phyloP scores from a whole-genome alignment of 2,113 vertebrate species.

The Vanacampus margaritifer region DNA sequence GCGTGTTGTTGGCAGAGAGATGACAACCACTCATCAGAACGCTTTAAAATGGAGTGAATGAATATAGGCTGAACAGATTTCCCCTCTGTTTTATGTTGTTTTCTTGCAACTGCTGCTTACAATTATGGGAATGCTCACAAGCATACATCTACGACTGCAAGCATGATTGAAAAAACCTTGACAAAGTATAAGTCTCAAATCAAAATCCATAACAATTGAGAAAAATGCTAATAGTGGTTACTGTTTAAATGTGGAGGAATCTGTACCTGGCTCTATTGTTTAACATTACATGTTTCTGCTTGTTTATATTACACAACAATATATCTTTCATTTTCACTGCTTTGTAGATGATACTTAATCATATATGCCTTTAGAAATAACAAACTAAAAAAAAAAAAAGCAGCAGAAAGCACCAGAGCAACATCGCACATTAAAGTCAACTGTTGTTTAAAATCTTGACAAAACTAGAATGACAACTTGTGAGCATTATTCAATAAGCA shows the following conservation, averaged over 20 bases:
- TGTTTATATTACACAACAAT: no score
- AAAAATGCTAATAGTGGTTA: neutral
- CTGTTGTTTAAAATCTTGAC: neutral
- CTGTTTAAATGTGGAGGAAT: no score
- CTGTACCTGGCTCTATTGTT: no score
- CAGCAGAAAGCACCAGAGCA: neutral
- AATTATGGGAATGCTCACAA: slow-evolving; percentile 46
- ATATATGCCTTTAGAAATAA: no score
- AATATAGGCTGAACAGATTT: slow-evolving; percentile 44
- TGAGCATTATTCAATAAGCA: neutral
- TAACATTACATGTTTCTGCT: no score
- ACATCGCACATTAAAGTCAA: neutral
- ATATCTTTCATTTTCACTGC: no score
- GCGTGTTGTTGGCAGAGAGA: slow-evolving; percentile 40
- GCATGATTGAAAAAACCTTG: slow-evolving; percentile 9
- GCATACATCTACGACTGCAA: slow-evolving; percentile 21
- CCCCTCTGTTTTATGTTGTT: slow-evolving; percentile 53
- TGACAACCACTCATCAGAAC: slow-evolving; percentile 54
- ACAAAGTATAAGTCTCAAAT: neutral
- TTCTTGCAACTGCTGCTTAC: slow-evolving; percentile 52
- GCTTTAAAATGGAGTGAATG: slow-evolving; percentile 56
- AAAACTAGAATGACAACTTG: neutral
- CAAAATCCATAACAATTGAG: neutral
- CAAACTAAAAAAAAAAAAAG: neutral
- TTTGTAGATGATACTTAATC: no score